Conservation (phyloP, 2,888 invertebrate species). For the Pardosa pseudoannulata region DNA sequence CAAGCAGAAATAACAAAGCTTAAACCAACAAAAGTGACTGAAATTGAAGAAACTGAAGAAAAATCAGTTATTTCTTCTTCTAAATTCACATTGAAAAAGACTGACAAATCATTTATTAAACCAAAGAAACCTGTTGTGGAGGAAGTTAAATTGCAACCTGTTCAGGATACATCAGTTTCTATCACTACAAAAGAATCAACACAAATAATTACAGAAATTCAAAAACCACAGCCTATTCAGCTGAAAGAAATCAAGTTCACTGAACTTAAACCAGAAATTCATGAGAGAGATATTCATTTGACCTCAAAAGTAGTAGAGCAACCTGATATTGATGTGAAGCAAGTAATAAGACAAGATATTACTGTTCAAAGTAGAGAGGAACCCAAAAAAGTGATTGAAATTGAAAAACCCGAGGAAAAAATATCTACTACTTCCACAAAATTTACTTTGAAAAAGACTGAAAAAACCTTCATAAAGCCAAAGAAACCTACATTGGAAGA, state of each 20-base stretch:
- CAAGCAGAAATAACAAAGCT: constrained; percentile 43
- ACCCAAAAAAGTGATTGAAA: constrained; percentile 28
- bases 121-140: constrained; percentile 38
- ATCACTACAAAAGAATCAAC: not conserved
- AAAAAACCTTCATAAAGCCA: constrained; percentile 39
- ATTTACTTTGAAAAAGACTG: constrained; percentile 18
- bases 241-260: constrained; percentile 34
- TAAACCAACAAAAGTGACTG: constrained; percentile 17
- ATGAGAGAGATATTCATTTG: constrained; percentile 49
- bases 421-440: not conserved
- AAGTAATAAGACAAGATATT: constrained; percentile 50
- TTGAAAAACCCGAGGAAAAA: constrained; percentile 23
- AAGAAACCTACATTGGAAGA: constrained; percentile 20
- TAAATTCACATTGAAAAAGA: constrained; percentile 40
- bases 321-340: constrained; percentile 51
- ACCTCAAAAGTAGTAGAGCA: constrained; percentile 46
- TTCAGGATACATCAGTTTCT: not conserved
- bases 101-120: constrained; percentile 37
- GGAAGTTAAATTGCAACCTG: constrained; percentile 2
- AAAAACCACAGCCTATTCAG: not conserved
- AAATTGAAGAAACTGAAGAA: constrained; percentile 32
- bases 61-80: constrained; percentile 18
- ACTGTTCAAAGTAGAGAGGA: constrained; percentile 59
- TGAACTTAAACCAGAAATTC: constrained; percentile 30
- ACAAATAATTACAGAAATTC: constrained; percentile 22